A percentile compares a stretch with the other conserved stretches of the same genome.
Conservation (phyloP, 2,113 vertebrate species). For the Rana temporaria region DNA sequence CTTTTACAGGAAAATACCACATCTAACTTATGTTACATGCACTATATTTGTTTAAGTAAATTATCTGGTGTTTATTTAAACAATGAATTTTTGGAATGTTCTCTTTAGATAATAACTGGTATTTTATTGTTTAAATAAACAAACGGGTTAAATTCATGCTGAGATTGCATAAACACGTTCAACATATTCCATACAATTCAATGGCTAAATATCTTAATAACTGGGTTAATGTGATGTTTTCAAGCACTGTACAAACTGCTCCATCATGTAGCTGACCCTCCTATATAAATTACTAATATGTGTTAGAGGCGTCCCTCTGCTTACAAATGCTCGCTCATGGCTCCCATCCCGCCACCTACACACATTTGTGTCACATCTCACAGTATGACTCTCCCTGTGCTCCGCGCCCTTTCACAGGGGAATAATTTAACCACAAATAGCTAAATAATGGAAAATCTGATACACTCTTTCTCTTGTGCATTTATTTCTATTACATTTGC, state of each 20-base stretch:
- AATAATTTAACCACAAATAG: not conserved
- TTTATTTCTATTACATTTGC: not conserved
- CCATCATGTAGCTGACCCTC: not conserved
- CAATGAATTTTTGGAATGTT: too few relatives aligned
- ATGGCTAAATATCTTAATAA: not conserved
- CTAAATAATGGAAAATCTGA: not conserved
- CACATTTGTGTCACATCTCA: not conserved
- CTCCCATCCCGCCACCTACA: conserved; percentile 7
- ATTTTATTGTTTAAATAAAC: too few relatives aligned
- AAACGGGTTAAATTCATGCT: too few relatives aligned
- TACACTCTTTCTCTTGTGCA: not conserved
- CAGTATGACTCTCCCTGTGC: not conserved
- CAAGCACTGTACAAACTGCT: not conserved
- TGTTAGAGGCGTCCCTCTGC: conserved; percentile 8
- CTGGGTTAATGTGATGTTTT: not conserved
- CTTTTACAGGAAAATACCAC: too few relatives aligned
- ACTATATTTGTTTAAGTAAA: too few relatives aligned
- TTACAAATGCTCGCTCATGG: conserved; percentile 5
- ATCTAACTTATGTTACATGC: too few relatives aligned
- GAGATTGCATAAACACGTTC: too few relatives aligned
- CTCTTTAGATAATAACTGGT: too few relatives aligned
- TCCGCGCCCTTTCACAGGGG: not conserved
- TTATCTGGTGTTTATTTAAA: too few relatives aligned
- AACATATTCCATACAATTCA: too few relatives aligned
- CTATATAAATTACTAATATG: conserved; percentile 22